These are phyloP conservation scores for Meleagris gallopavo DNA, from an alignment of 2,113 vertebrate species.

Conservation along the genomic window DNA sequence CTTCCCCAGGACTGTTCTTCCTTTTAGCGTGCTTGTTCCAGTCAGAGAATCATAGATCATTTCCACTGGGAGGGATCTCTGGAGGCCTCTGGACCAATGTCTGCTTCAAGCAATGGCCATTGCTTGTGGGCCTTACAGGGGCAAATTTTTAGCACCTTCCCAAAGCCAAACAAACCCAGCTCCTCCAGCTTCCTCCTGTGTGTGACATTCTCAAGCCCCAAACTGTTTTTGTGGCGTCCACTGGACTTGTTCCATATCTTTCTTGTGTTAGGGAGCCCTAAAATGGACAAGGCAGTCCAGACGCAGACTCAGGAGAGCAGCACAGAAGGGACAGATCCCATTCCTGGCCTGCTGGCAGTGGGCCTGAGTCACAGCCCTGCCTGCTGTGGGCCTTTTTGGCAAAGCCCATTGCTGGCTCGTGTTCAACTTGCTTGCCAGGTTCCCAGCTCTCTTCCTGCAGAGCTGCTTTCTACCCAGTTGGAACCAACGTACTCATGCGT, in stretches of 20 bases:
- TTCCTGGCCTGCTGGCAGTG: not conserved
- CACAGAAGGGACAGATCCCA: not conserved
- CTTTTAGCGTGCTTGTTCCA: not conserved
- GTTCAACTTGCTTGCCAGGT: not conserved
- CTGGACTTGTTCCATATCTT: not conserved
- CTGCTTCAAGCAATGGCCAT: rapidly evolving
- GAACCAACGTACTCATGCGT: not conserved
- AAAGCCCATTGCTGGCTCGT: not conserved
- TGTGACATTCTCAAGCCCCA: not conserved
- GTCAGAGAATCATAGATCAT: not conserved
- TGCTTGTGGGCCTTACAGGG: not conserved
- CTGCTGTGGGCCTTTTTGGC: not conserved
- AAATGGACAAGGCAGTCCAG: not conserved
- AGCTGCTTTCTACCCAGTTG: not conserved
- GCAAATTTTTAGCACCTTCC: not conserved
- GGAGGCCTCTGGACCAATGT: not conserved
- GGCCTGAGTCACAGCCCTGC: not conserved
- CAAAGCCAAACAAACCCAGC: not conserved
- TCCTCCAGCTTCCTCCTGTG: not conserved
- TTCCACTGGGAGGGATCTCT: not conserved
- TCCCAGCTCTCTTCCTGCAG: not conserved
- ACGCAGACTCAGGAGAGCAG: not conserved
- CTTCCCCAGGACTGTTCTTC: not conserved
- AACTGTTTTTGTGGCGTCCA: not conserved
- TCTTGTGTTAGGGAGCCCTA: not conserved